Evolutionary conservation across 1,140 invertebrate species (phyloP), one percentile per base, ranked within the genome.

Genomic region (Drusus annulatus): DNA sequence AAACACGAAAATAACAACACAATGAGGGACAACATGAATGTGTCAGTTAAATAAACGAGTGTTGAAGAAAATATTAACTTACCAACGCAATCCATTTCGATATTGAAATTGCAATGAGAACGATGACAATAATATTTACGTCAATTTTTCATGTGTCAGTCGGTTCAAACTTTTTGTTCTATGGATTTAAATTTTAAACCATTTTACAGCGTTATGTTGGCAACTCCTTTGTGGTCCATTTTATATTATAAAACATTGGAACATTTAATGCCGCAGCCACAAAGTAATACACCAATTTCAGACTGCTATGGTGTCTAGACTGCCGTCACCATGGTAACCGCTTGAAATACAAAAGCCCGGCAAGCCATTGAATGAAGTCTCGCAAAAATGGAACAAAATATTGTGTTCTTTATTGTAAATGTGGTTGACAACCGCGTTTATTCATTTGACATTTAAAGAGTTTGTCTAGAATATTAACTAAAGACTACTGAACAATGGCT

Each of bases 81-180:
- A 76, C 74, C 74, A 23, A 76, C 74, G 31, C 74, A 62, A 76
- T 76, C 74, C 74, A 76, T 76, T 62, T 58, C 36, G 31, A 23
- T 17, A n/a, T 15, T 45, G 19, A 62, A 76, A 76, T 45, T 76
- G 74, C 58, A 77, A 77, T 25, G 25, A 45, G 56, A 71, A 80
- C 69, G 76, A 83, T 83, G 81, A 83, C 81, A 83, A 83, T 81
- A 81, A 81, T 80, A 83, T 83, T 80, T 83, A 83, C 79, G 81
- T 83, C 81, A 83, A 83, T 83, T 82, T 81, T 82, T 83, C 81
- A 80, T 83, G 79, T 83, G 81, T 83, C 81, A 83, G 81, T 71
- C 68, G 78, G 78, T 83, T 83, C 31, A 78, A 76, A 77, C 50
- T 78, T 54, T 28, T 31, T 56, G n/a, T 65, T 65, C 62, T 65